These are phyloP conservation scores for Machaerirhynchus nigripectus DNA, from an alignment of 2,113 vertebrate species.

Conservation along the genomic window DNA sequence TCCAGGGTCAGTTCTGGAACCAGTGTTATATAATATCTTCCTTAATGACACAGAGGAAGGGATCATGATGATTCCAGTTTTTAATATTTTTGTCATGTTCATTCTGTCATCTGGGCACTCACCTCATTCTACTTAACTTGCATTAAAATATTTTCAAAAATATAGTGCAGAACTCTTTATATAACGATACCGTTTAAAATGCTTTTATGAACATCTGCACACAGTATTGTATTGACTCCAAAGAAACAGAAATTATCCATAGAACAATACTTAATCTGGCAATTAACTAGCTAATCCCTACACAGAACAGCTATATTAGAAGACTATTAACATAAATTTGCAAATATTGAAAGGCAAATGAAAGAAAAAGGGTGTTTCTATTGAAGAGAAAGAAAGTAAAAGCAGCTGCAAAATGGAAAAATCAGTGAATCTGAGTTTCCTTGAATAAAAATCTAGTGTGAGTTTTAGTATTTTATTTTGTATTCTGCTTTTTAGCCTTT, in stretches of 20 bases:
- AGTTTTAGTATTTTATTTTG: background rate
- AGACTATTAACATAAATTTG: background rate
- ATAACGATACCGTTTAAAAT: background rate
- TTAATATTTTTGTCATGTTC: background rate
- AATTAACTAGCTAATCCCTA: background rate
- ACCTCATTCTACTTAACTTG: background rate
- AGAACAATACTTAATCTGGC: background rate
- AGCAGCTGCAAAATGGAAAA: background rate
- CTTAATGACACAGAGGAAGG: background rate
- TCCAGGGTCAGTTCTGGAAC: background rate
- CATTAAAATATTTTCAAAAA: background rate
- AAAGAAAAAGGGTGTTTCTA: background rate
- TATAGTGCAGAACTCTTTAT: background rate
- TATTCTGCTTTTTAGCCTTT: background rate
- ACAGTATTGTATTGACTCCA: background rate
- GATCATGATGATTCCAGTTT: background rate
- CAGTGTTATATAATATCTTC: background rate
- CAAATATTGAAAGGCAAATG: background rate
- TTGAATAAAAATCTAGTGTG: background rate
- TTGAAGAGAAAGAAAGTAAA: background rate
- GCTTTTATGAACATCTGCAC: background rate
- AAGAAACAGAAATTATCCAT: background rate
- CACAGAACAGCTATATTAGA: background rate
- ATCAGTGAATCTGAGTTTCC: background rate
- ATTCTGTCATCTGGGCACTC: background rate